Conservation (phyloP, 2,113 vertebrate species). For the Columbina picui region DNA sequence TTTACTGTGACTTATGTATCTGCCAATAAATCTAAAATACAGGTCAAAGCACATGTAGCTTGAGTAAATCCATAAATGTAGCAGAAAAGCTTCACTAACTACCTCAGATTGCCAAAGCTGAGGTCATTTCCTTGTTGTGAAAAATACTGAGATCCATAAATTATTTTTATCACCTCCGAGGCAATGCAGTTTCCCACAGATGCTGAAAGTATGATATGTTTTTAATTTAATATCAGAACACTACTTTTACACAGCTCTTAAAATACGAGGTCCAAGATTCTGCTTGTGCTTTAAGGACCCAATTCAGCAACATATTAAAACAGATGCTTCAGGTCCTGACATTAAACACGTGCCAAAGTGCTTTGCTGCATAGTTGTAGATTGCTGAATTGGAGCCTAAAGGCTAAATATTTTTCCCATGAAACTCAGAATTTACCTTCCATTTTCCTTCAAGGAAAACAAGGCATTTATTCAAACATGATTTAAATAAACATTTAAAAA, state of each 20-base stretch:
- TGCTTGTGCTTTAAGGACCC: slow-evolving; percentile 40
- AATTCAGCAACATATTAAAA: slow-evolving; percentile 53
- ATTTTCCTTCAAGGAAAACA: background rate
- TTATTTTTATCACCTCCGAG: slow-evolving; percentile 79
- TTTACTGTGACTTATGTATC: slow-evolving; percentile 80
- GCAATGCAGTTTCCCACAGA: slow-evolving; percentile 77
- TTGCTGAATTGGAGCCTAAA: slow-evolving; percentile 8
- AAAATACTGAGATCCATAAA: slow-evolving; percentile 75
- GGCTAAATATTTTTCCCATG: background rate
- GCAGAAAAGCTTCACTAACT: slow-evolving; percentile 77
- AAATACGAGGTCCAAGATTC: slow-evolving; percentile 39
- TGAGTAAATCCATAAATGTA: slow-evolving; percentile 80
- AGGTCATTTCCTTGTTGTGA: slow-evolving; percentile 80
- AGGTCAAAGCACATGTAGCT: slow-evolving; percentile 78
- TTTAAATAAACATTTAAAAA: background rate
- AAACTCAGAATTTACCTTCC: background rate
- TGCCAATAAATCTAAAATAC: slow-evolving; percentile 82
- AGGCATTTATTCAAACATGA: background rate
- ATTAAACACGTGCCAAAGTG: slow-evolving; percentile 45
- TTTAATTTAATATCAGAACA: slow-evolving; percentile 69
- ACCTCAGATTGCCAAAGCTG: slow-evolving; percentile 75
- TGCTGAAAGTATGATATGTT: slow-evolving; percentile 68
- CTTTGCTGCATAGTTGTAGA: slow-evolving; percentile 17
- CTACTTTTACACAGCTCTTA: slow-evolving; percentile 60
- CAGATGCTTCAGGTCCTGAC: slow-evolving; percentile 42